These are phyloP conservation scores for Drosophila punjabiensis DNA, from an alignment of 1,140 invertebrate species.

Conservation along the genomic window DNA sequence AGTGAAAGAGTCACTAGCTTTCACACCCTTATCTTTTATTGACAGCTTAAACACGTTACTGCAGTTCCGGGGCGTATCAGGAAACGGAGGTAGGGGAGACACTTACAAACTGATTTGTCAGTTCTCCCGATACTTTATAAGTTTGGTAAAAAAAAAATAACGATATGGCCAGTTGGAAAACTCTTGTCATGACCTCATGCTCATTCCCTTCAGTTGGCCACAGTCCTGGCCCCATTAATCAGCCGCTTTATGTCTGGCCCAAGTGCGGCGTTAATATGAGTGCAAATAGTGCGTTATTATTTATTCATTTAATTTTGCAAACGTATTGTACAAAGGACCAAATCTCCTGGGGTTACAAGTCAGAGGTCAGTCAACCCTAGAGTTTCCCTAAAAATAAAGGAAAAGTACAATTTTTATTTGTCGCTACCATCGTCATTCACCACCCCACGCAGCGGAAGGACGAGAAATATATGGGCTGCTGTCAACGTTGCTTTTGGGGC, in stretches of 20 bases:
- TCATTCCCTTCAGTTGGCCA: neutral
- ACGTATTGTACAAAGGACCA: constrained; percentile 13
- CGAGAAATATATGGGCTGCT: constrained; percentile 39
- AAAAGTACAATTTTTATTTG: constrained; percentile 52
- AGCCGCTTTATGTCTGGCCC: constrained; percentile 55
- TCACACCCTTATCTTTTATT: constrained; percentile 20
- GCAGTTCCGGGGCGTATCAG: neutral
- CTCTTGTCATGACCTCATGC: constrained; percentile 22
- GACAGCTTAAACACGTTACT: constrained; percentile 10
- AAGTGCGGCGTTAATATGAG: constrained; percentile 37
- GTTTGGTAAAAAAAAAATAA: neutral
- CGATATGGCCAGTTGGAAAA: too few relatives aligned
- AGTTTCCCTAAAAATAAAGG: constrained; percentile 30
- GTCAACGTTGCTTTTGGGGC: constrained; percentile 29
- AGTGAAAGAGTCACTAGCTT: neutral
- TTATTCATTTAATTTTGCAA: constrained; percentile 76
- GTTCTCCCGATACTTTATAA: neutral
- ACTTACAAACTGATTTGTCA: constrained; percentile 4
- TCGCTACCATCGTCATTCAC: constrained; percentile 5
- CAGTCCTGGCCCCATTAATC: constrained; percentile 59
- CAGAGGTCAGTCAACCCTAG: constrained; percentile 66
- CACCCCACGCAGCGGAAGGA: constrained; percentile 14
- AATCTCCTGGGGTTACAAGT: constrained; percentile 6
- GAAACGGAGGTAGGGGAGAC: too few relatives aligned
- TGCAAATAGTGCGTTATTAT: constrained; percentile 76